These are phyloP conservation scores for Aproaerema taeniolella DNA, from an alignment of 2,888 invertebrate genomes.

Conservation along the genomic window DNA sequence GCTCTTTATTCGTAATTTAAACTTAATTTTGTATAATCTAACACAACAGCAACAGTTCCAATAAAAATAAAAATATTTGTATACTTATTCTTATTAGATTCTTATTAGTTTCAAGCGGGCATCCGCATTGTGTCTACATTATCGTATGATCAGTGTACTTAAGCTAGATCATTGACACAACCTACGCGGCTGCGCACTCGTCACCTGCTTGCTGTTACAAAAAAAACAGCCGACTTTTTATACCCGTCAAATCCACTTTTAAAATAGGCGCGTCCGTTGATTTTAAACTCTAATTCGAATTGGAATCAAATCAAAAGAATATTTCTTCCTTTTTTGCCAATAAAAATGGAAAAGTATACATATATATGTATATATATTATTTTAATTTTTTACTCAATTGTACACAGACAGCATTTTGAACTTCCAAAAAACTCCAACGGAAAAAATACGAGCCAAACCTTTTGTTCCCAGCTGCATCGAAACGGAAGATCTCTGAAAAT, in stretches of 20 bases:
- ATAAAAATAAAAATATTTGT: too few species aligned
- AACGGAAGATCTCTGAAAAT: conserved; percentile 69
- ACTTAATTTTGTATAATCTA: too few species aligned
- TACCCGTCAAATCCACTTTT: conserved; percentile 56
- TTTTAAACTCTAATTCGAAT: conserved; percentile 21
- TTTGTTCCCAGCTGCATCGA: conserved; percentile 56
- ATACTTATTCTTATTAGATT: too few species aligned
- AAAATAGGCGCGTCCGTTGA: conserved; percentile 25
- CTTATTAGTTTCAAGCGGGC: too few species aligned
- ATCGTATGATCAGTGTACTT: too few species aligned
- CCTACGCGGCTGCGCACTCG: conserved; percentile 63
- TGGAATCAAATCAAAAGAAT: conserved; percentile 20
- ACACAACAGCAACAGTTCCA: too few species aligned
- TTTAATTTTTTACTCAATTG: neutral
- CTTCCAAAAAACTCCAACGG: too few species aligned
- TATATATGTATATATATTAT: too few species aligned
- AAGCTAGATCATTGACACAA: conserved; percentile 74
- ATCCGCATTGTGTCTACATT: too few species aligned
- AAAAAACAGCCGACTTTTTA: conserved; percentile 41
- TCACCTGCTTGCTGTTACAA: conserved; percentile 64
- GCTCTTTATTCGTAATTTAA: too few species aligned
- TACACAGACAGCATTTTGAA: conserved; percentile 46
- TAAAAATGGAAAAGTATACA: too few species aligned
- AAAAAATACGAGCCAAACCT: conserved; percentile 20
- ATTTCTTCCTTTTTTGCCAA: conserved; percentile 13